These are phyloP conservation scores for Phoeniculus purpureus DNA, from an alignment of 2,797 vertebrate species.

Conservation along the genomic window DNA sequence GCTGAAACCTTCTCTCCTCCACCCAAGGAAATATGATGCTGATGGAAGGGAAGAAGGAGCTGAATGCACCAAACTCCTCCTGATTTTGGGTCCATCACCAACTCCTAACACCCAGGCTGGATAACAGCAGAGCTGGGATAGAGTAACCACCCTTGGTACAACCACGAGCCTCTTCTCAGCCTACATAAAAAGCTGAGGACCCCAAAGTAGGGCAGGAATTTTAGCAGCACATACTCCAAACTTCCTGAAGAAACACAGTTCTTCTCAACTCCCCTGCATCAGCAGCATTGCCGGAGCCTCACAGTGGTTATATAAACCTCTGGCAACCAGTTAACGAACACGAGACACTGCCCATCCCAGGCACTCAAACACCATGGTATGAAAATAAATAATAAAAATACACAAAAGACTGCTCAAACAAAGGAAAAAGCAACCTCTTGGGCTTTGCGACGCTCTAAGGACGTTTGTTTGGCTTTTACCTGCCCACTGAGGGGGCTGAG, in stretches of 20 bases:
- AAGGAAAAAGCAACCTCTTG: not conserved
- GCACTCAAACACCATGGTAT: not conserved
- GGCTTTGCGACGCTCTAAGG: not conserved
- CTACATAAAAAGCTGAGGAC: not conserved
- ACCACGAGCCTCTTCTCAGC: not conserved
- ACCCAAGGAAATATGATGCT: not conserved
- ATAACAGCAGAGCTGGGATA: not conserved
- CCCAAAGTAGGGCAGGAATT: not conserved
- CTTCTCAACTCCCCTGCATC: not conserved
- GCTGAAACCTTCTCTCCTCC: not conserved
- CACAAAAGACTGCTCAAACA: not conserved
- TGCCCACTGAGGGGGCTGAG: not conserved
- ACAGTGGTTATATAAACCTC: not conserved
- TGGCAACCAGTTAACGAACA: not conserved
- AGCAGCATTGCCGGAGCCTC: not conserved
- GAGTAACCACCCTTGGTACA: not conserved
- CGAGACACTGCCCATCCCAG: accelerated
- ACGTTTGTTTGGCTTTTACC: not conserved
- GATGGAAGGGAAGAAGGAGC: not conserved
- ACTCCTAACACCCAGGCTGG: not conserved
- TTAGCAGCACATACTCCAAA: not conserved
- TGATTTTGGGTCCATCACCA: accelerated
- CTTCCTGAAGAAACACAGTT: not conserved
- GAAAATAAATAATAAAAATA: not conserved
- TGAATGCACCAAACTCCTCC: not conserved